A percentile compares a stretch with the other conserved stretches of the same genome.
Conservation (phyloP, 2,888 invertebrate genomes). For the Sturmia bella region DNA sequence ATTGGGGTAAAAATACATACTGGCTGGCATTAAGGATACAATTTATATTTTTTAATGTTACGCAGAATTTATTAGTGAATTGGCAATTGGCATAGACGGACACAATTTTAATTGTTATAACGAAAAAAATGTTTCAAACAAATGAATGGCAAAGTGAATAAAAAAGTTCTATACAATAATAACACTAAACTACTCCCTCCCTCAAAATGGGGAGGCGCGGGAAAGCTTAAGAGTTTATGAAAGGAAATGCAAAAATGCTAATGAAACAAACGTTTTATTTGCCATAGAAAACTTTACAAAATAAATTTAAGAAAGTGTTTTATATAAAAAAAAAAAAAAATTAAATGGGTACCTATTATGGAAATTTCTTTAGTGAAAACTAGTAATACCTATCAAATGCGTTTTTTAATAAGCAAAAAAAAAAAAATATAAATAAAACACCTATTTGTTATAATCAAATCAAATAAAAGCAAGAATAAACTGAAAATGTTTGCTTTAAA, state of each 20-base stretch:
- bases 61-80: slow-evolving; percentile 70
- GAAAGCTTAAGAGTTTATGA: slow-evolving; percentile 17
- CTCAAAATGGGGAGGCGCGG: slow-evolving; percentile 48
- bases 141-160: slow-evolving; percentile 19
- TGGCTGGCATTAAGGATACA: slow-evolving; percentile 65
- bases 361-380: background rate
- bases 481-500: slow-evolving; percentile 67
- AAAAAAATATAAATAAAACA: background rate
- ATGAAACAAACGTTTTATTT: background rate
- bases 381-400: background rate
- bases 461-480: slow-evolving; percentile 3
- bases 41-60: slow-evolving; percentile 65
- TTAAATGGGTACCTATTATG: too few relatives aligned
- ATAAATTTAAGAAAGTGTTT: background rate
- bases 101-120: slow-evolving; percentile 35
- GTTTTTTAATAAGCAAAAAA: background rate
- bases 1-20: slow-evolving; percentile 37
- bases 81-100: slow-evolving; percentile 69
- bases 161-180: slow-evolving; percentile 9
- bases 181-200: slow-evolving; percentile 34
- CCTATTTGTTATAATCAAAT: background rate
- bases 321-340: background rate
- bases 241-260: background rate
- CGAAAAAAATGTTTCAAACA: slow-evolving; percentile 22
- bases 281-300: background rate